phyloP scores from a whole-genome alignment of 2,797 vertebrate genomes.

The Ispidina lecontei region DNA sequence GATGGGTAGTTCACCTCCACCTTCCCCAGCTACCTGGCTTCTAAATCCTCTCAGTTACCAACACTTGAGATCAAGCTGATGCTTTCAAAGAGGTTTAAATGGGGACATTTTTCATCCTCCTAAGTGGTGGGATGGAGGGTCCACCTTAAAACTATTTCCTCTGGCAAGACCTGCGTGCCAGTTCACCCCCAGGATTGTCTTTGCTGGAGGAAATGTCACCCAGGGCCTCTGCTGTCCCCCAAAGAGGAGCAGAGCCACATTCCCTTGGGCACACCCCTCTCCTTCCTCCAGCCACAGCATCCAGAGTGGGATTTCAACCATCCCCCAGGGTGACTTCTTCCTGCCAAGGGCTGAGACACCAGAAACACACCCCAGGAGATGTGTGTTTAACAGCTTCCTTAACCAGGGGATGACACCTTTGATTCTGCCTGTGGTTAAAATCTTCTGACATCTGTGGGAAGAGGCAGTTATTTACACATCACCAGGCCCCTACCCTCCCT shows the following conservation, averaged over 20 bases:
- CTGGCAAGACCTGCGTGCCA: neutral
- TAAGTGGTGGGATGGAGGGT: neutral
- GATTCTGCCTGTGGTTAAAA: neutral
- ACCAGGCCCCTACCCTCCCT: neutral
- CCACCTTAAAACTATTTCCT: neutral
- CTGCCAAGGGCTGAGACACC: neutral
- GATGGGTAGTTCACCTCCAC: neutral
- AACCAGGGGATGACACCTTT: neutral
- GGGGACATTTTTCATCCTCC: neutral
- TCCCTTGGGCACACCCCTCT: neutral
- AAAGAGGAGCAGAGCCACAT: neutral
- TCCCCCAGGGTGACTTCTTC: neutral
- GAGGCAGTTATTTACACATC: neutral
- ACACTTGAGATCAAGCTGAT: accelerated
- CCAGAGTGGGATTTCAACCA: neutral
- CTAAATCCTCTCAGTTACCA: neutral
- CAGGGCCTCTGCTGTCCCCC: neutral
- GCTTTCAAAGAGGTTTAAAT: neutral
- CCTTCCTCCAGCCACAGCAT: neutral
- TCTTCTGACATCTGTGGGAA: neutral
- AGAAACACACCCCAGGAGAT: neutral
- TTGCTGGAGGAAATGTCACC: neutral
- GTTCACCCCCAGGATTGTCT: neutral
- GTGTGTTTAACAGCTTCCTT: neutral
- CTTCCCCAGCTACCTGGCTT: neutral